Conservation (phyloP, 2,888 invertebrate species). For the Listrodromus nycthemerus region DNA sequence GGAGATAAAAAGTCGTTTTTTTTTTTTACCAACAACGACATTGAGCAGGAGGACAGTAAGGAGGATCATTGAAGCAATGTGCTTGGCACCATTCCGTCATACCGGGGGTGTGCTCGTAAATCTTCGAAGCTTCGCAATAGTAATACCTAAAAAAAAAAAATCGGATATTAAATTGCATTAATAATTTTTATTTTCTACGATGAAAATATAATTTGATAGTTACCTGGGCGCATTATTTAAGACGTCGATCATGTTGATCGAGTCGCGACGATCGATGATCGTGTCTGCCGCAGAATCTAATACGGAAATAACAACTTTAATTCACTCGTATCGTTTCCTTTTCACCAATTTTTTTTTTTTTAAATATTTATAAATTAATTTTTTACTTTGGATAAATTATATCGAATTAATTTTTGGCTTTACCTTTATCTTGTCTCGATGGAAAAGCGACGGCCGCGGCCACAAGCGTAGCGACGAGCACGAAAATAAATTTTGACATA, state of each 20-base stretch:
- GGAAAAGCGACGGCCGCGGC: not conserved
- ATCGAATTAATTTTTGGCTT: not conserved
- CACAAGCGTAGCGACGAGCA: not conserved
- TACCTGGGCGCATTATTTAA: not conserved
- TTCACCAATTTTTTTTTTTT: too few species aligned
- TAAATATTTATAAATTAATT: too few species aligned
- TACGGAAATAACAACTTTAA: too few species aligned
- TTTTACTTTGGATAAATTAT: too few species aligned
- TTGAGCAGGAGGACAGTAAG: slow-evolving; percentile 1
- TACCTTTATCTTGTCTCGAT: not conserved
- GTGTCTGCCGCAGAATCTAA: not conserved
- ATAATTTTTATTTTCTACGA: not conserved
- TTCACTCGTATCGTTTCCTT: too few species aligned
- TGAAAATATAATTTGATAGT: not conserved
- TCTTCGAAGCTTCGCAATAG: slow-evolving; percentile 2
- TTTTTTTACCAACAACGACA: slow-evolving; percentile 1
- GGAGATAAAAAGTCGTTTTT: not conserved
- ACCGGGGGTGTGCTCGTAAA: not conserved
- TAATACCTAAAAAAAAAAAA: not conserved
- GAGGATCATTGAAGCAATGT: not conserved
- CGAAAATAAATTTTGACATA: slow-evolving; percentile 6
- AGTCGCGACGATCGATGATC: not conserved
- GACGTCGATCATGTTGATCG: not conserved
- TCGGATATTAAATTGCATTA: not conserved
- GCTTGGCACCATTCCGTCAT: slow-evolving; percentile 6